Base-by-base conservation (phyloP, 2,888 invertebrate species). In the Cyclophora albipunctata region DNA sequence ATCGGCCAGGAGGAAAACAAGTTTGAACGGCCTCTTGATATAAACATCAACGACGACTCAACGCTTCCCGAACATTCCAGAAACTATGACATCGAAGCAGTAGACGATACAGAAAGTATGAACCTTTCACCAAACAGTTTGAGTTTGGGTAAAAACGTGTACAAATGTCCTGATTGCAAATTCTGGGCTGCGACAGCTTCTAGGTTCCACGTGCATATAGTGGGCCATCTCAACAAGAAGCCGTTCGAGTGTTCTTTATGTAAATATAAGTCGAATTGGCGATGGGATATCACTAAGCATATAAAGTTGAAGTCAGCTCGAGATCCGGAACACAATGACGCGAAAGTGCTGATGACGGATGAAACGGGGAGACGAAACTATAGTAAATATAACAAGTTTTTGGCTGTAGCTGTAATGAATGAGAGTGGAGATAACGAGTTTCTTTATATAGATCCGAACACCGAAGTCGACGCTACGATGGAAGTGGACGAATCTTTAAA, bases 211-310 rank as follows among this genome's bases (percentile, higher is more conserved):
- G 96, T 97, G 3, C 97, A 97, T 78, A 96, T 97, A 63, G 96
- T 97, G 6, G 96, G 96, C 2, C 97, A 97, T 81, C 90, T 96
- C 60, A 97, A 97, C 79, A 95, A 95, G 73, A 96, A 97, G 73
- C 98, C 98, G 0, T 98, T 97, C 78, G 96, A 97, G 81, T 98
- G 98, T 84, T 97, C 98, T 1, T 90, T 96, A 7, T 98, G 98
- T 84, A 94, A 95, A 49, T 96, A 97, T 74, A 93, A 96, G 64
- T 97, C 97, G 35, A 98, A 98, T 75, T 98, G 98, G 97, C 92
- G 97, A 59, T 98, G 97, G 96, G 98, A 98, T 84, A 96, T 98
- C 54, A 96, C 96, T 34, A 96, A 98, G 78, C 98, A 98, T 79
- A 97, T 98, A 59, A 94, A 96, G 69, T 89, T 97, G 66, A 97